phyloP scores from a whole-genome alignment of 2,888 invertebrate species.

The Euproctis similis region DNA sequence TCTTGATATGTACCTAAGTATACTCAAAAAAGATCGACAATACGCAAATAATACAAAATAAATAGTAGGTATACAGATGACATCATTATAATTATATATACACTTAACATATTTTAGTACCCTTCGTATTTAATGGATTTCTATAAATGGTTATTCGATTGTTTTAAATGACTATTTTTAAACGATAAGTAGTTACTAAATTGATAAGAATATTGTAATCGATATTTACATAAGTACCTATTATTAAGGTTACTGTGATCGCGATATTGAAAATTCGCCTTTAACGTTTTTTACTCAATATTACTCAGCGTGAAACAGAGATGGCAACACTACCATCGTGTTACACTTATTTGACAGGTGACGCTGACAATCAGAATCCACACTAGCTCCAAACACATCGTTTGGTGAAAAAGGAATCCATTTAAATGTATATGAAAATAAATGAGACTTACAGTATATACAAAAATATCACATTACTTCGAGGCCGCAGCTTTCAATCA shows the following conservation, averaged over 20 bases:
- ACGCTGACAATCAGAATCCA: constrained; percentile 39
- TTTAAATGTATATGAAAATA: constrained; percentile 76
- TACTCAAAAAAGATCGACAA: constrained; percentile 68
- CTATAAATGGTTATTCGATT: constrained; percentile 56
- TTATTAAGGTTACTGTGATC: constrained; percentile 34
- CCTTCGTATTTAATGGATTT: constrained; percentile 70
- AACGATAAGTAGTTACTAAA: constrained; percentile 40
- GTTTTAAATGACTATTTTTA: constrained; percentile 61
- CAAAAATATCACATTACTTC: constrained; percentile 77
- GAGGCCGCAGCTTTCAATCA: constrained; percentile 75
- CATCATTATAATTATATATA: constrained; percentile 59
- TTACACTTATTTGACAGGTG: constrained; percentile 21
- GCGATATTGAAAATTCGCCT: constrained; percentile 18
- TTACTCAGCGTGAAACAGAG: constrained; percentile 18
- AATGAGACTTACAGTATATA: constrained; percentile 75
- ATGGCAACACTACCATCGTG: constrained; percentile 13
- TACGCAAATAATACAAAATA: constrained; percentile 66
- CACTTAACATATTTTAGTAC: constrained; percentile 71
- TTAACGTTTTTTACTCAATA: constrained; percentile 11
- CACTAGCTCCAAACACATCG: constrained; percentile 53
- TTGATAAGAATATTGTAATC: constrained; percentile 54
- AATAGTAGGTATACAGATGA: constrained; percentile 68
- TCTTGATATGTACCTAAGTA: constrained; percentile 73
- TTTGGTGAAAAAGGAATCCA: constrained; percentile 67
- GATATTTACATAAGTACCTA: constrained; percentile 70